phyloP scores from a whole-genome alignment of 1,140 invertebrate species.

The Bombus ignitus region DNA sequence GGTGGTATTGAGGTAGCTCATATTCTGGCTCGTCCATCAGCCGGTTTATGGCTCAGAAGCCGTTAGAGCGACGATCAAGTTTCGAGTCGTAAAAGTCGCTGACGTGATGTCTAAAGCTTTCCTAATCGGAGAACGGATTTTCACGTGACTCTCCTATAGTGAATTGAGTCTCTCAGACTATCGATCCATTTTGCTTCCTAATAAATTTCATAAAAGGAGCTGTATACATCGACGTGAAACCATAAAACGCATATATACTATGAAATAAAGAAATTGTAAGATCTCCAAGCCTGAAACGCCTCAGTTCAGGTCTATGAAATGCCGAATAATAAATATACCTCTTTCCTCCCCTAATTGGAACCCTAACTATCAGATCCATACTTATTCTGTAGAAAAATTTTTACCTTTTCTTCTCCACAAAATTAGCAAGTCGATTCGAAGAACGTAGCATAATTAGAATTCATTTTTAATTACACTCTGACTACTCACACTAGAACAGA shows the following conservation, averaged over 20 bases:
- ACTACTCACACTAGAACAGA: too few species aligned
- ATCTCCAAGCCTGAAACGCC: neutral
- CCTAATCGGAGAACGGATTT: slow-evolving; percentile 36
- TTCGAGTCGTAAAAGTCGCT: slow-evolving; percentile 45
- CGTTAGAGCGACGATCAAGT: slow-evolving; percentile 40
- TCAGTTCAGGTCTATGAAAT: neutral
- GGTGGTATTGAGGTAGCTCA: slow-evolving; percentile 18
- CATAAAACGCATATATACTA: neutral
- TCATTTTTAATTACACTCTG: too few species aligned
- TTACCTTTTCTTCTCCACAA: too few species aligned
- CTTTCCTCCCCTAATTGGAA: too few species aligned
- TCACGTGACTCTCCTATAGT: neutral
- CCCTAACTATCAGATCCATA: too few species aligned
- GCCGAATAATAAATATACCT: too few species aligned
- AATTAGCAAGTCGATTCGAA: too few species aligned
- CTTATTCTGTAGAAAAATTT: too few species aligned
- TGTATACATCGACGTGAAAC: too few species aligned
- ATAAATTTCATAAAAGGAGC: neutral
- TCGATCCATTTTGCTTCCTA: neutral
- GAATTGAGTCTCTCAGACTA: neutral
- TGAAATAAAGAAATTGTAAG: neutral
- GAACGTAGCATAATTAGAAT: too few species aligned
- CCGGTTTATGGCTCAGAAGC: slow-evolving; percentile 34
- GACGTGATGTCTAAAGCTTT: neutral
- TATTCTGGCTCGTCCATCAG: slow-evolving; percentile 36